phyloP scores from a whole-genome alignment of 2,113 vertebrate genomes.

The Typhlomys cinereus region DNA sequence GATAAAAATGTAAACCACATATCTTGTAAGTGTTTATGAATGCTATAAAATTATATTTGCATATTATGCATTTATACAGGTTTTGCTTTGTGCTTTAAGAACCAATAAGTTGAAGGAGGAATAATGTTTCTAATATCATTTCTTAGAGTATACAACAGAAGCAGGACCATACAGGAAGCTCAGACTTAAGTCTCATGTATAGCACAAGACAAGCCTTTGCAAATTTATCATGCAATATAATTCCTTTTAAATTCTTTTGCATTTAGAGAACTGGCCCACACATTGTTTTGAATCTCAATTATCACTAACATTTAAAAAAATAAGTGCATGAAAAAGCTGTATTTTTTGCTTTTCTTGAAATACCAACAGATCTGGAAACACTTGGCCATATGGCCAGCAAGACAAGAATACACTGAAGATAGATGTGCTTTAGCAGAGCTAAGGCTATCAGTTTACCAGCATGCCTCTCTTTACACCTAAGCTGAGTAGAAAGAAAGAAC shows the following conservation, averaged over 20 bases:
- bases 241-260: background rate
- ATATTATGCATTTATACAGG: background rate
- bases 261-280: background rate
- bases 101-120: background rate
- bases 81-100: background rate
- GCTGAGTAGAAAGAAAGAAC: background rate
- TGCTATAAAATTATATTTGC: background rate
- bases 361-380: background rate
- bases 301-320: conserved; percentile 11
- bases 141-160: background rate
- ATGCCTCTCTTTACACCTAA: background rate
- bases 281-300: background rate
- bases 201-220: background rate
- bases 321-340: background rate
- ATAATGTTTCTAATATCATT: background rate
- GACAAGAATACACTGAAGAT: background rate
- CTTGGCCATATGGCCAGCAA: background rate
- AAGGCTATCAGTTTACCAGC: background rate
- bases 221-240: background rate
- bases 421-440: accelerated
- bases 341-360: conserved; percentile 10
- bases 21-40: background rate
- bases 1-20: background rate
- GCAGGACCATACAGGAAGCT: background rate
- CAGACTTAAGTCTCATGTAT: background rate